Base-by-base conservation (phyloP, 2,888 invertebrate genomes). In the Rhogogaster chlorosoma region DNA sequence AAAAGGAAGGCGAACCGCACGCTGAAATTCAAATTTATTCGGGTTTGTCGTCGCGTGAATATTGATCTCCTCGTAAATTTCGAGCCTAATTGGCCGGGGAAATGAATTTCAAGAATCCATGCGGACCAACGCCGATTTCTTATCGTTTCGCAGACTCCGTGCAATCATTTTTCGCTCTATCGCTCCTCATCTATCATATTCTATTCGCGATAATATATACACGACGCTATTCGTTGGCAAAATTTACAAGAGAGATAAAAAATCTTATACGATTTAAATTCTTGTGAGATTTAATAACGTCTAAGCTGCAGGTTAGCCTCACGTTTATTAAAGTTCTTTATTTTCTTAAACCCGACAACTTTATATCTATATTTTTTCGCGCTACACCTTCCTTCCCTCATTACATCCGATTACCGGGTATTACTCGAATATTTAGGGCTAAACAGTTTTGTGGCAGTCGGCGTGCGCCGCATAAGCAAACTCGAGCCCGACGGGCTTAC, bases 401-500 rank as follows among this genome's bases (percentile, higher is more conserved):
- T 91, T 90, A 91, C 88, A 88, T 88, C 85, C 90, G 90, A 92
- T 92, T 91, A 92, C 89, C 87, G 87, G 87, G 86, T 89, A 91
- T 91, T 92, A 92, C 88, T 90, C 89, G 87, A 88, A 89, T 92
- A 91, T 91, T 91, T 91, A 90, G 89, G 88, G 89, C 90, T 91
- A 91, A 92, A 91, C 89, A 90, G 85, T 83, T 82, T 86, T 87
- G 86, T 86, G 87, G 87, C 87, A 87, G 84, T 87, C 87, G 86
- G 87, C 90, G 89, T 90, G 90, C 88, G 87, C 89, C 86, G 91
- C 91, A 90, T 89, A 86, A 87, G 84, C 85, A 88, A 91, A 89
- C 85, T 86, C 67, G 84, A 45, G 26, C 86, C 88, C 87, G 57
- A 22, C 15, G 80, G 80, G 12, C 26, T 61, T n/a, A 86, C 73